Base-by-base conservation (phyloP, 64 coral and sea anemone genomes). In the Acropora tenuis region DNA sequence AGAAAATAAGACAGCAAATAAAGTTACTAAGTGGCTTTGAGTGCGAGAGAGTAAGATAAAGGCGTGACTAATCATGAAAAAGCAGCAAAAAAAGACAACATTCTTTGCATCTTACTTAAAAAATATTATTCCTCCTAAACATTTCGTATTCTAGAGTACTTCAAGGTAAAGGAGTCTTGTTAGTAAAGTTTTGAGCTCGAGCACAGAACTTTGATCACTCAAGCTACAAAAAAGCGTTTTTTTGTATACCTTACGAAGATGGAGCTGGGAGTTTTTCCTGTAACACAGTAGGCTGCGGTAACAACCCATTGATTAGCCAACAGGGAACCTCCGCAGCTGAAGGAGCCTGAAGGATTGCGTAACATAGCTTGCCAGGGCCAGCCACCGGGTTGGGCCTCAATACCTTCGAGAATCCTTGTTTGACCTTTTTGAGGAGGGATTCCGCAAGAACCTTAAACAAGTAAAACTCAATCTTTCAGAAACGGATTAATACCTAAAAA, bases 361-460 rank as follows among this genome's bases (percentile, higher is more conserved):
- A 93, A 19, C 77, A 81, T 77, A 59, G 59, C 92, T 17, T 88
- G 84, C 92, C 92, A 93, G 0, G 92, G 92, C 92, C 92, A 93
- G 43, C 88, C 86, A 2, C 86, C 86, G 3, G 71, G 85, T 10
- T 88, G 59, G 16, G 92, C 92, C 41, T 76, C 41, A 3, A 63
- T 43, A 43, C 92, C 92, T 16, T 86, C 92, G 9, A 93, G 85
- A 55, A 93, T 93, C 9, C 92, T 20, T 55, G 52, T 3, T 55
- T 55, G 52, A 55, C 52, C 5, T 41, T 59, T 46, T 20, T 79
- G 46, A 7, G 91, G 91, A 43, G 84, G 84, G 44, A 80, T 41
- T 41, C 91, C 91, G 78, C 91, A 93, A 13, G 52, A 60, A 61
- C 79, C 79, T 82, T 19, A 42, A 74, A 71, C 12, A 30, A 41